phyloP scores from a whole-genome alignment of 2,797 vertebrate genomes.

The Spheniscus humboldti region DNA sequence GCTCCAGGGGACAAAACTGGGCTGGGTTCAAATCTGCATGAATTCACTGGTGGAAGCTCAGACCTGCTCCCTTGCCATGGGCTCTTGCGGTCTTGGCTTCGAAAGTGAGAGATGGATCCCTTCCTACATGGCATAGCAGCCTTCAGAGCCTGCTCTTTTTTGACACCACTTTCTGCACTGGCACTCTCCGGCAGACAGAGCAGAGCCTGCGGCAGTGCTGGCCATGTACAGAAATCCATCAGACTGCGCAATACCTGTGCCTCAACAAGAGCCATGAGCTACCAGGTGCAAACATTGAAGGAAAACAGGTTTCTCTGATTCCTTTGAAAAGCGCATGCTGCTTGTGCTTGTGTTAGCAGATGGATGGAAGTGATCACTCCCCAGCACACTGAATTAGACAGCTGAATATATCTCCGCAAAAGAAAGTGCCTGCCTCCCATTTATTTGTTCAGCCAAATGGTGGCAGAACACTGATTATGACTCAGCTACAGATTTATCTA shows the following conservation, averaged over 20 bases:
- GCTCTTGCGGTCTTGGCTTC: neutral
- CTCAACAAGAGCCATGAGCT: neutral
- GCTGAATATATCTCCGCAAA: neutral
- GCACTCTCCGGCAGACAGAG: neutral
- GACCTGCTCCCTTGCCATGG: neutral
- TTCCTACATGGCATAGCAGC: neutral
- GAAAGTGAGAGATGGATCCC: neutral
- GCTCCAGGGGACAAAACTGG: neutral
- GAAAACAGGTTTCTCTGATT: neutral
- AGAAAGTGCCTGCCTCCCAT: neutral
- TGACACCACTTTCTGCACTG: neutral
- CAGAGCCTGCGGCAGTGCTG: neutral
- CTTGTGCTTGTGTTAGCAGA: neutral
- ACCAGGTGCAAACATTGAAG: neutral
- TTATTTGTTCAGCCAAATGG: neutral
- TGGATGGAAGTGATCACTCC: neutral
- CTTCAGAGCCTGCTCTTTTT: neutral
- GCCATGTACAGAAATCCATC: neutral
- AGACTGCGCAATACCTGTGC: fast-evolving
- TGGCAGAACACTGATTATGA: neutral
- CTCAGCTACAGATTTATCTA: neutral
- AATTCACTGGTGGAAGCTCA: neutral
- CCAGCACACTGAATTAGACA: neutral
- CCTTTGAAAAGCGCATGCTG: neutral
- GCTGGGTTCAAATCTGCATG: neutral